A percentile compares a stretch with the other conserved stretches of the same genome.
phyloP scores from a whole-genome alignment of 2,113 vertebrate genomes.

The Phainopepla nitens region DNA sequence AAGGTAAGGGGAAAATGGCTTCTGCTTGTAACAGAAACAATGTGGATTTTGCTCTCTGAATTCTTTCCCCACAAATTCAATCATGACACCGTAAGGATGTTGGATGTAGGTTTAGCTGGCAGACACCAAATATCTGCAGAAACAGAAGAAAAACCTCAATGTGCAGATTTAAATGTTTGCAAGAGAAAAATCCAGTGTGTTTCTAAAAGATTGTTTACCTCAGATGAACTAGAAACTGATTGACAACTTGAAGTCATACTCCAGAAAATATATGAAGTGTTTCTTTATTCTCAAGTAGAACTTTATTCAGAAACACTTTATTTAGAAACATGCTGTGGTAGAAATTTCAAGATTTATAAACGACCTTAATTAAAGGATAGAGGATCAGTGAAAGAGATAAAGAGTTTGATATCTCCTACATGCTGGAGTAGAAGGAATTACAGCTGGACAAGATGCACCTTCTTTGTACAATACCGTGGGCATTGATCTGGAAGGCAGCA shows the following conservation, averaged over 20 bases:
- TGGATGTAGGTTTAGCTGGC: background rate
- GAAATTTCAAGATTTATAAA: background rate
- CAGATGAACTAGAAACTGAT: background rate
- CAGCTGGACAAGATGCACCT: background rate
- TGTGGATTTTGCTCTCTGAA: background rate
- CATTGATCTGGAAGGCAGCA: background rate
- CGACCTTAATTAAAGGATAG: background rate
- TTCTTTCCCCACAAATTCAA: background rate
- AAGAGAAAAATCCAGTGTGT: background rate
- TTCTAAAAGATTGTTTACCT: background rate
- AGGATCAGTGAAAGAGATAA: background rate
- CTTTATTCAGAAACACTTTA: background rate
- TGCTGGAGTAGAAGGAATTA: background rate
- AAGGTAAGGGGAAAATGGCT: background rate
- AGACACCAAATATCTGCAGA: background rate
- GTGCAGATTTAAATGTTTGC: background rate
- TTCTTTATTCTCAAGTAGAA: background rate
- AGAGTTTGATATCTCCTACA: background rate
- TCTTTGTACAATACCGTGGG: background rate
- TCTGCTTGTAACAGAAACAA: background rate
- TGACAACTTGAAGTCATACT: background rate
- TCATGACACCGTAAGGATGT: background rate
- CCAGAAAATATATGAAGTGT: background rate
- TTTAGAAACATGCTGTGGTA: background rate
- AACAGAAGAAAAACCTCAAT: background rate